Conservation (phyloP, 2,888 invertebrate species). For the Yponomeuta evonymella region DNA sequence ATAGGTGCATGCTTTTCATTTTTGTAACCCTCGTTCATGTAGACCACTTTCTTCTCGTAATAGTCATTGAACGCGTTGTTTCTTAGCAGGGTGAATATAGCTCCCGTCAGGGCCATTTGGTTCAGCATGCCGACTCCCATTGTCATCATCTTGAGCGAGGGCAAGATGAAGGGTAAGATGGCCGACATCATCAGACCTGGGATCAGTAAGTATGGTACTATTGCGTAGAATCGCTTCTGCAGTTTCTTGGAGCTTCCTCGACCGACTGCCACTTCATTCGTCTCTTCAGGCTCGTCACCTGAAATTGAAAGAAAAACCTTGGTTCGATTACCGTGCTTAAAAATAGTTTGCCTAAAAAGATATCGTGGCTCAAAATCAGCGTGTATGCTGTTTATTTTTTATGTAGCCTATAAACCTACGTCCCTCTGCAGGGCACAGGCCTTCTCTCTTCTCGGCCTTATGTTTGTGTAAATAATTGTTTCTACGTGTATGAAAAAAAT, state of each 20-base stretch:
- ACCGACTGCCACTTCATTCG: conserved; percentile 28
- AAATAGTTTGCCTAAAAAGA: too few relatives aligned
- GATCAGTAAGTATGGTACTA: conserved; percentile 74
- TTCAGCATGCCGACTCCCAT: conserved; percentile 78
- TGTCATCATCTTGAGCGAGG: conserved; percentile 80
- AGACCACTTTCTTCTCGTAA: conserved; percentile 72
- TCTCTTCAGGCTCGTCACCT: background rate
- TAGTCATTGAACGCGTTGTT: conserved; percentile 76
- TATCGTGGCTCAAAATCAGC: too few relatives aligned
- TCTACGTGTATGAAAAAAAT: too few relatives aligned
- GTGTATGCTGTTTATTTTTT: too few relatives aligned
- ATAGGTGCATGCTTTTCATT: conserved; percentile 49
- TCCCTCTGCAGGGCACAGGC: too few relatives aligned
- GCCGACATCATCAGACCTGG: conserved; percentile 81
- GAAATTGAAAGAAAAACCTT: conserved; percentile 1
- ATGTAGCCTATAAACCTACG: too few relatives aligned
- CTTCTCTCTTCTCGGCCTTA: too few relatives aligned
- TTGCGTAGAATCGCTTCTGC: conserved; percentile 47
- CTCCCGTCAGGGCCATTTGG: conserved; percentile 80
- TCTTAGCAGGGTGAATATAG: conserved; percentile 74
- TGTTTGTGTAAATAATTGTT: too few relatives aligned
- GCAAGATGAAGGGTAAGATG: conserved; percentile 80
- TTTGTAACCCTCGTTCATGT: conserved; percentile 75
- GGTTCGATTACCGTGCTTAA: too few relatives aligned
- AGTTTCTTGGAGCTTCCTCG: conserved; percentile 54